Evolutionary conservation across 1,140 invertebrate genomes (phyloP), one percentile per base, ranked within the genome.

Genomic region (Dendrolimus punctatus): DNA sequence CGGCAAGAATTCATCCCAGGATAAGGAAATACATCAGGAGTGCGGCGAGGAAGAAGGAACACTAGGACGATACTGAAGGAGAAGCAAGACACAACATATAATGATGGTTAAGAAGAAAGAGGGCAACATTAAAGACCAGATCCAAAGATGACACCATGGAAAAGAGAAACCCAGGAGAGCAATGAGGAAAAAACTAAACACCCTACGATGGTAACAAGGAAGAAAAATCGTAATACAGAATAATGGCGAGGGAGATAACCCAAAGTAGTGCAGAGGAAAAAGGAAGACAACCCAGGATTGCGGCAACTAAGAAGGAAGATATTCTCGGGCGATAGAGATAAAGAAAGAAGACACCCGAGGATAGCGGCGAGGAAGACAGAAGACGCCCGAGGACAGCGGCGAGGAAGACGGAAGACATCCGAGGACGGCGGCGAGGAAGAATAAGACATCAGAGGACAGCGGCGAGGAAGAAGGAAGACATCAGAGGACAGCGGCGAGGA

Each of bases 231-330:
- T n/a, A 23, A 1, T 3, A 23, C 23, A 23, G 23, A 23, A 23
- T 23, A 23, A 23, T 23, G 23, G 23, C 23, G 3, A 23, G 23
- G 23, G 3, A 23, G 23, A 23, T 23, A 23, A 1, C 23, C 23
- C 23, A 38, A 9, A 7, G 8, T 7, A 40, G 10, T 2, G 39
- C 5, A 7, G 10, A 36, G 39, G 23, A 42, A 43, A 8, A 37
- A 36, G 6, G 5, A 39, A 7, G 40, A n/a, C 5, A 38, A 23
- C 23, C 1, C 23, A 23, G 23, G 23, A 23, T 3, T 23, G 23
- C 23, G 39, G 36, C 6, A 40, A 7, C 9, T 10, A 42, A 51
- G 49, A 42, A 51, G 43, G 40, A 51, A 42, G 49, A 43, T 39
- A 23, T 49, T 0, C 1, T 39, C 6, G 37, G 5, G n/a, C 5